Conservation (phyloP, 1,140 invertebrate genomes). For the Sinonovacula constricta region DNA sequence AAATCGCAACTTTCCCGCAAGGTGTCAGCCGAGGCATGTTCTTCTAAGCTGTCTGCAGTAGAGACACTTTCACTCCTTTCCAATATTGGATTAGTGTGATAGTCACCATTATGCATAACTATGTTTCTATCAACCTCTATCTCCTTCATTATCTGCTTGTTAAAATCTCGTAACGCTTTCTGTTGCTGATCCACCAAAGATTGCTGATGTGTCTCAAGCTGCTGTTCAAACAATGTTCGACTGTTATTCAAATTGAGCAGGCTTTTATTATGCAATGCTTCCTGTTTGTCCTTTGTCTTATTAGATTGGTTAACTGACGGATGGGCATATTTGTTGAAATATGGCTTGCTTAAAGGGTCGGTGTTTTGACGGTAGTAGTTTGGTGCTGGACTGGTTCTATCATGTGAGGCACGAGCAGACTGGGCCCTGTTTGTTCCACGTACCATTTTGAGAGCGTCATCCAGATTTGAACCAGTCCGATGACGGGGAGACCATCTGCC, state of each 20-base stretch:
- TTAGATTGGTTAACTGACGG: slow-evolving; percentile 27
- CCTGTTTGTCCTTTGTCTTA: slow-evolving; percentile 22
- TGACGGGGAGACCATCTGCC: slow-evolving; percentile 35
- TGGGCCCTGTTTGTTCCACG: slow-evolving; percentile 46
- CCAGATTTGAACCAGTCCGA: slow-evolving; percentile 33
- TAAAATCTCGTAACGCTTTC: slow-evolving; percentile 66
- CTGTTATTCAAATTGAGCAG: slow-evolving; percentile 66
- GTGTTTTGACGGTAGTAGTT: slow-evolving; percentile 34
- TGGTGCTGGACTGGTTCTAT: slow-evolving; percentile 8
- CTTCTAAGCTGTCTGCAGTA: slow-evolving; percentile 67
- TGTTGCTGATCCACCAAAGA: slow-evolving; percentile 66
- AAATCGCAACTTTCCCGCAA: slow-evolving; percentile 45
- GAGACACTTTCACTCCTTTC: slow-evolving; percentile 63
- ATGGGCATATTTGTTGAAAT: slow-evolving; percentile 55
- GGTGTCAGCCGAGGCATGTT: slow-evolving; percentile 30
- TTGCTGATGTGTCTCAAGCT: slow-evolving; percentile 67
- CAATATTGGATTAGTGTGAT: slow-evolving; percentile 7
- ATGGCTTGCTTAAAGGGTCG: slow-evolving; percentile 54
- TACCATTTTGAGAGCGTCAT: slow-evolving; percentile 59
- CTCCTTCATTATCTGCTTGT: slow-evolving; percentile 64
- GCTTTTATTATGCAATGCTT: slow-evolving; percentile 65
- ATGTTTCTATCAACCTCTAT: slow-evolving; percentile 58
- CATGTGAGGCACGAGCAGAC: slow-evolving; percentile 1
- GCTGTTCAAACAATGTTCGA: slow-evolving; percentile 70
- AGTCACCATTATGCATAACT: slow-evolving; percentile 16